Evolutionary conservation across 2,797 vertebrate genomes (phyloP), one percentile per base, ranked within the genome.

Genomic region (Gallinago solitaria): DNA sequence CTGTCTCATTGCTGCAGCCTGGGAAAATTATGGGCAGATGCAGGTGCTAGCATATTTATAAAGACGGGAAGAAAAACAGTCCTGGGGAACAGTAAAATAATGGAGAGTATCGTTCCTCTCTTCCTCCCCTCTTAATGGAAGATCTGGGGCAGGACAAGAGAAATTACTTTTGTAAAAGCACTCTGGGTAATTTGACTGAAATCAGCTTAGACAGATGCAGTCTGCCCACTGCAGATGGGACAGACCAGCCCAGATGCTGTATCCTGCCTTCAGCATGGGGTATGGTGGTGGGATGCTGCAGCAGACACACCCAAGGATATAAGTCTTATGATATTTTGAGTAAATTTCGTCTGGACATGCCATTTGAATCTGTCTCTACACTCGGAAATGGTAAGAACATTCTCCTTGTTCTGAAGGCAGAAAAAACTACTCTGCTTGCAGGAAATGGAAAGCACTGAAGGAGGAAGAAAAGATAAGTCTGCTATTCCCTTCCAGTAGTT

Each of bases 251-350:
- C 9, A 19, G n/a, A 25, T 24, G 20, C 76, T 12, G 9, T 14
- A 5, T 17, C 50, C 60, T 77, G 83, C 30, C 64, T 64, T 68
- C 70, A 32, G 23, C 1, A 12, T 2, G 6, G 9, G 8, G 5
- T 28, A 9, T 7, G 14, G 12, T 1, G 3, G 9, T 5, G 16
- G 61, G 25, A n/a, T 18, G 17, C 41, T 50, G 75, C 43, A 43
- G 84, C 25, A 61, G 32, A 45, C 6, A 4, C 3, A 12, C 30
- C 23, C n/a, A 12, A 51, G 68, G 41, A 56, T 82, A 51, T 56
- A 53, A 60, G 20, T 61, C 9, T 9, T 18, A 23, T 0, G 5
- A 33, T 24, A 11, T 3, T 25, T 16, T 3, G 37, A 50, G 43
- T 20, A 73, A n/a, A 39, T 71, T 83, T 68, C 60, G 41, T 30